Evolutionary conservation across 2,113 vertebrate species (phyloP).

Genomic region (Pangasianodon gigas): DNA sequence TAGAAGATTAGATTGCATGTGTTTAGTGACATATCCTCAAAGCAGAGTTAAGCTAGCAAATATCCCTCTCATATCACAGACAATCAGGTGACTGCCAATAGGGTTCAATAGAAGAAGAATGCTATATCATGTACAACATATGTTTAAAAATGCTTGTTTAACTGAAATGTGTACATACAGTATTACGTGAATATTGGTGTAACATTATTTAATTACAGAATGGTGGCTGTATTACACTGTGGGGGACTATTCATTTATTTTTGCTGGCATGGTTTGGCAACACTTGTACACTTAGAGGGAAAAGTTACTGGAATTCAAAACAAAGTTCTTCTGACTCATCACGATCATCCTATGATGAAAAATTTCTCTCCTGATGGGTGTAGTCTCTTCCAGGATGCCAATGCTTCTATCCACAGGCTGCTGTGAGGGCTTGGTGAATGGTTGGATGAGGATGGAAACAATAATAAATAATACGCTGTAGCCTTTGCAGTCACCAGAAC

Average conservation of each 20-base stretch:
- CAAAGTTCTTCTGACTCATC: background rate
- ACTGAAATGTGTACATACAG: background rate
- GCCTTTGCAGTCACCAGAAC: too few relatives aligned
- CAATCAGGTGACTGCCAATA: background rate
- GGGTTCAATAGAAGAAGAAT: background rate
- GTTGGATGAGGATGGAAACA: background rate
- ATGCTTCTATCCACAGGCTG: background rate
- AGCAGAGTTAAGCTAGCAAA: background rate
- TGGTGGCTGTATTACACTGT: background rate
- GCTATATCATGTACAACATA: background rate
- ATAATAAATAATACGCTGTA: too few relatives aligned
- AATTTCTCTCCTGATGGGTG: background rate
- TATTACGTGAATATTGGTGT: background rate
- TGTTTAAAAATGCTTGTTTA: background rate
- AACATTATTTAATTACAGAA: background rate
- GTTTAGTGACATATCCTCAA: background rate
- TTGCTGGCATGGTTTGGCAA: background rate
- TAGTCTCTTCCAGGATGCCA: background rate
- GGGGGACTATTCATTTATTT: background rate
- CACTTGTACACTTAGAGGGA: background rate
- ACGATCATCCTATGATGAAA: background rate
- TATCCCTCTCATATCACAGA: background rate
- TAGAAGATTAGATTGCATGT: background rate
- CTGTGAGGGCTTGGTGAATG: background rate
- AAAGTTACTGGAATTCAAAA: background rate